Conservation (phyloP, 1,140 invertebrate genomes). For the Aphelinus certus region DNA sequence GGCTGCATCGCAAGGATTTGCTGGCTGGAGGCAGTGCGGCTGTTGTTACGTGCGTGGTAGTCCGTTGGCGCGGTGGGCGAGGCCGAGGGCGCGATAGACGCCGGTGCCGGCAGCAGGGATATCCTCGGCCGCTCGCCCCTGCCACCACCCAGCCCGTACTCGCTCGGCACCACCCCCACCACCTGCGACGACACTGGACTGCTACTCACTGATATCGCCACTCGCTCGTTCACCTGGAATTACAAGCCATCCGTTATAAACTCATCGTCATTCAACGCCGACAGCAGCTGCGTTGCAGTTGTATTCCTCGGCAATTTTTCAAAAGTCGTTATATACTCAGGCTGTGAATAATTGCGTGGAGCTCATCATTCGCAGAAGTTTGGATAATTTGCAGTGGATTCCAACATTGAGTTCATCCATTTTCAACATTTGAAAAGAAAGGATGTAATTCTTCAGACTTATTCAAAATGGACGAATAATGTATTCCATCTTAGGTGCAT, state of each 20-base stretch:
- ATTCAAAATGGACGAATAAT: no score
- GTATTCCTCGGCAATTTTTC: no score
- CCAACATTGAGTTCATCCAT: no score
- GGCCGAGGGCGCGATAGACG: slow-evolving; percentile 58
- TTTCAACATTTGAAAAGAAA: no score
- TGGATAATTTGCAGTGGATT: no score
- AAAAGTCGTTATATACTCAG: no score
- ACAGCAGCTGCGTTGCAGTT: not conserved
- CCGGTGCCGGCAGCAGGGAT: slow-evolving; percentile 58
- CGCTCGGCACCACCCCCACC: slow-evolving; percentile 50
- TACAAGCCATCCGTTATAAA: not conserved
- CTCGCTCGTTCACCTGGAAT: slow-evolving; percentile 62
- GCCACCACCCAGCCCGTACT: slow-evolving; percentile 56
- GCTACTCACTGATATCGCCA: slow-evolving; percentile 62
- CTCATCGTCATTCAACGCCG: not conserved
- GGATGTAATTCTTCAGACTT: no score
- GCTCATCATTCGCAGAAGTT: no score
- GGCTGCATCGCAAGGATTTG: slow-evolving; percentile 58
- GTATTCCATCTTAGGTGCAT: no score
- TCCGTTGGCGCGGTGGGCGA: slow-evolving; percentile 58
- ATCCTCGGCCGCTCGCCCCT: slow-evolving; percentile 60
- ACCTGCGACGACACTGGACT: slow-evolving; percentile 62
- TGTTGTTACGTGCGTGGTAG: slow-evolving; percentile 50
- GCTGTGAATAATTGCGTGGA: no score
- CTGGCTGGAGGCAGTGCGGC: slow-evolving; percentile 38